Percentiles rank a stretch among this genome's conserved stretches.
These are phyloP conservation scores for Melipona bicolor DNA, from an alignment of 2,888 invertebrate species.

Conservation along the genomic window DNA sequence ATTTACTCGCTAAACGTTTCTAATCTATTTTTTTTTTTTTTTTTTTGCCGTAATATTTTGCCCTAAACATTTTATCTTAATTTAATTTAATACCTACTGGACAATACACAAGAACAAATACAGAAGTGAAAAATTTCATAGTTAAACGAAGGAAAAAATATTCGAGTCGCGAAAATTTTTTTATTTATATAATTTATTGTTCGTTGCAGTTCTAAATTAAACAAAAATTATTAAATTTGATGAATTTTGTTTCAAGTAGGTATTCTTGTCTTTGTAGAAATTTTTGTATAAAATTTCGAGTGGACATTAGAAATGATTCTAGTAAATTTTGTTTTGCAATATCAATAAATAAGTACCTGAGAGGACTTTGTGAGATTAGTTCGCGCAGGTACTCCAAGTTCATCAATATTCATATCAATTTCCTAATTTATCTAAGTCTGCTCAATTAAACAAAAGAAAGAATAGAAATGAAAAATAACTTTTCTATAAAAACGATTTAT, in stretches of 20 bases:
- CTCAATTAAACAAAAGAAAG: constrained; percentile 35
- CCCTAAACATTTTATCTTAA: constrained; percentile 45
- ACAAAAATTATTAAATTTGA: constrained; percentile 3
- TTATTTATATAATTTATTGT: constrained; percentile 16
- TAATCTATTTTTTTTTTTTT: constrained; percentile 12
- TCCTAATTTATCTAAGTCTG: constrained; percentile 61
- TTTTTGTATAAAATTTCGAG: constrained; percentile 56
- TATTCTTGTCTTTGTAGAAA: constrained; percentile 50
- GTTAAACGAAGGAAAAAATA: background rate
- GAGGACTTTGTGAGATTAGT: constrained; percentile 61
- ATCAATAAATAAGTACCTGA: constrained; percentile 69
- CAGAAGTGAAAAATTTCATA: constrained; percentile 47
- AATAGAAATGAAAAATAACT: constrained; percentile 17
- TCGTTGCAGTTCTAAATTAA: constrained; percentile 18
- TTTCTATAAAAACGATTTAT: constrained; percentile 35
- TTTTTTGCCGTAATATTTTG: constrained; percentile 43
- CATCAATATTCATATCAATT: constrained; percentile 73
- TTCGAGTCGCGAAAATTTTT: constrained; percentile 16
- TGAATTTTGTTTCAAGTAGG: constrained; percentile 28
- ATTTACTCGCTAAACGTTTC: constrained; percentile 49
- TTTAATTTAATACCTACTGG: constrained; percentile 58
- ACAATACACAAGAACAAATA: constrained; percentile 63
- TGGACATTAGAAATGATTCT: constrained; percentile 50
- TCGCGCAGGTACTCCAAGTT: constrained; percentile 66
- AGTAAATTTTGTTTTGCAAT: constrained; percentile 64